phyloP scores from a whole-genome alignment of 2,888 invertebrate genomes.

The Hydropsyche betteni region DNA sequence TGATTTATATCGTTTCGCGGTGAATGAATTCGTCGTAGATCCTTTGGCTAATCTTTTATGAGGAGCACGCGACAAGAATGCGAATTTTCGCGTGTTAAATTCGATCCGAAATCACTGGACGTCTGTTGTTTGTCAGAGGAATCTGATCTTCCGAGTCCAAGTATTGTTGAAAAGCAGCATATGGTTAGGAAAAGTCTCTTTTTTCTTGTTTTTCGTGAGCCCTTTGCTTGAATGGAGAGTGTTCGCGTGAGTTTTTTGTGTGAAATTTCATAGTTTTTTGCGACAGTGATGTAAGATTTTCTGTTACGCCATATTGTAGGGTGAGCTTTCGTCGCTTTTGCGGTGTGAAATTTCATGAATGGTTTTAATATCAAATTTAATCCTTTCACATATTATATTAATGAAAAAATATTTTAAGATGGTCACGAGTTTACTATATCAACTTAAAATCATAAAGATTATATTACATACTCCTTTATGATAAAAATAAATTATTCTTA shows the following conservation, averaged over 20 bases:
- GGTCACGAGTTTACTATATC: too few species aligned
- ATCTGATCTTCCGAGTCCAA: background rate
- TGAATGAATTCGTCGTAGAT: constrained; percentile 1
- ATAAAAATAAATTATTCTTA: background rate
- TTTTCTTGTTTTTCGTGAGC: background rate
- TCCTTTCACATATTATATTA: too few species aligned
- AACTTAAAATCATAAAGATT: too few species aligned
- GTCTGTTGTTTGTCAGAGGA: constrained; percentile 21
- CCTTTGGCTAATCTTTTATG: background rate
- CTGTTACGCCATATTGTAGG: constrained; percentile 1
- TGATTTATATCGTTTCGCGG: background rate
- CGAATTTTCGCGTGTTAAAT: background rate
- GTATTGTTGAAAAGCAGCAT: background rate
- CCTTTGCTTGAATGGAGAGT: constrained; percentile 3
- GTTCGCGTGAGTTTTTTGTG: background rate
- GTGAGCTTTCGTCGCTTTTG: background rate
- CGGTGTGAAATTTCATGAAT: constrained; percentile 18
- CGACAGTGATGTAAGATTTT: background rate
- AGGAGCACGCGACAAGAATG: background rate
- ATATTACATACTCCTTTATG: background rate
- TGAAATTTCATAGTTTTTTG: constrained; percentile 2
- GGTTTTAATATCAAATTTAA: background rate
- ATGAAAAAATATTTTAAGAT: too few species aligned
- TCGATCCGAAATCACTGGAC: background rate
- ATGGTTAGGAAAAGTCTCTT: background rate